phyloP scores from a whole-genome alignment of 2,888 invertebrate genomes.

The Liopterus haemorrhoidalis region DNA sequence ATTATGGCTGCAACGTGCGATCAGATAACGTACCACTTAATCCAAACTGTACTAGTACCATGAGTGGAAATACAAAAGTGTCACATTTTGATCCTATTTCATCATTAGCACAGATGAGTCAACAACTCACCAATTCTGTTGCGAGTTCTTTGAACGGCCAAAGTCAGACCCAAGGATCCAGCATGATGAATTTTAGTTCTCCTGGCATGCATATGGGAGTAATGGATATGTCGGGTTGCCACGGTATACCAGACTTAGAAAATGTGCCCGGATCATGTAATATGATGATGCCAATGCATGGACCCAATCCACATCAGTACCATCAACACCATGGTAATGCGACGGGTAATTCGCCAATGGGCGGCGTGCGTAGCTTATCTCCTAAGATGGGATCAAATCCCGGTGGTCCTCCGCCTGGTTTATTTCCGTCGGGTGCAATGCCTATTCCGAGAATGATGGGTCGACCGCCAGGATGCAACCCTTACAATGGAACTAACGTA shows the following conservation, averaged over 20 bases:
- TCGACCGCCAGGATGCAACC: conserved; percentile 58
- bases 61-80: conserved; percentile 54
- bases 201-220: conserved; percentile 48
- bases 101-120: conserved; percentile 91
- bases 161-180: conserved; percentile 44
- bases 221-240: conserved; percentile 43
- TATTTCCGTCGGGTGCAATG: conserved; percentile 50
- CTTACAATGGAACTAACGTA: conserved; percentile 73
- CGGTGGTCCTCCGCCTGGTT: conserved; percentile 50
- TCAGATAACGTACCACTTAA: conserved; percentile 61
- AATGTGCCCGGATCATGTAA: conserved; percentile 37
- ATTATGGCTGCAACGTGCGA: conserved; percentile 46
- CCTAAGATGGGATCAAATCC: conserved; percentile 57
- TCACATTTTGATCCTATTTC: conserved; percentile 88
- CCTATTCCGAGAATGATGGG: conserved; percentile 57
- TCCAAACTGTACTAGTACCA: conserved; percentile 56
- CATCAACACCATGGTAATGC: conserved; percentile 43
- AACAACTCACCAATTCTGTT: conserved; percentile 77
- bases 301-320: conserved; percentile 33
- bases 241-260: conserved; percentile 31
- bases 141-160: conserved; percentile 56
- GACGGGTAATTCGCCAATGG: conserved; percentile 40
- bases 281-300: conserved; percentile 45
- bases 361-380: conserved; percentile 51
- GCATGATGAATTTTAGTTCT: conserved; percentile 54